Percentiles rank a stretch among this genome's conserved stretches.
Evolutionary conservation across 2,113 vertebrate species (phyloP).

Genomic region (Corvus moneduloides): DNA sequence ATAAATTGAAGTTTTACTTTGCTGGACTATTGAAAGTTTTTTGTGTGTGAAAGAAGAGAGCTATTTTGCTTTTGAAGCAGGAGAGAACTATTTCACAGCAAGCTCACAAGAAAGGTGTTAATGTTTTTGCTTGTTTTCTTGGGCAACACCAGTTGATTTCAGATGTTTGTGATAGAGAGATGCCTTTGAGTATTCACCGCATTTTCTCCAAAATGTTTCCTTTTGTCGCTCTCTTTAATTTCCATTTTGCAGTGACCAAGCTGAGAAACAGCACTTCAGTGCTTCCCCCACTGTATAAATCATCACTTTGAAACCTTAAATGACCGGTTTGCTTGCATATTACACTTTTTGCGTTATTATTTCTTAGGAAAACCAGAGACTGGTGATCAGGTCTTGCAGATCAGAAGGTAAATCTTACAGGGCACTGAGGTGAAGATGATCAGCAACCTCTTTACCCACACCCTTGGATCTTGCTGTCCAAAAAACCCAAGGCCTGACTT

Average conservation of each 20-base stretch:
- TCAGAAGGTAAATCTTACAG: background rate
- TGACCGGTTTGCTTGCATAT: background rate
- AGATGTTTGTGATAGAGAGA: background rate
- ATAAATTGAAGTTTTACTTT: slow-evolving; percentile 32
- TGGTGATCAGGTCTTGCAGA: background rate
- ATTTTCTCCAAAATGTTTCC: background rate
- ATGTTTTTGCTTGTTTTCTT: background rate
- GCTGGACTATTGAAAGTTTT: slow-evolving; percentile 38
- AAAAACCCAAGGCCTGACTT: background rate
- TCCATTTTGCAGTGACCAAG: background rate
- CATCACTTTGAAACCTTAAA: slow-evolving; percentile 4
- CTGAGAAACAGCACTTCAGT: background rate
- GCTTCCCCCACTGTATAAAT: background rate
- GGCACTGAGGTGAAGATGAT: background rate
- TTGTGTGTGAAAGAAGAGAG: background rate
- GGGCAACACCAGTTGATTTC: background rate
- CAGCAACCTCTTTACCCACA: background rate
- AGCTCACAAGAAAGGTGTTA: background rate
- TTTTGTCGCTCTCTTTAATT: background rate
- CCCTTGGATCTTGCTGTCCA: background rate
- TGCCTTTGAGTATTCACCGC: background rate
- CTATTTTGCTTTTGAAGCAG: slow-evolving; percentile 2
- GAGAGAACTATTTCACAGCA: background rate
- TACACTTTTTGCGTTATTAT: background rate
- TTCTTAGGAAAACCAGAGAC: background rate